Base-by-base conservation (phyloP, 1,140 invertebrate species). In the Drosophila chauvacae region DNA sequence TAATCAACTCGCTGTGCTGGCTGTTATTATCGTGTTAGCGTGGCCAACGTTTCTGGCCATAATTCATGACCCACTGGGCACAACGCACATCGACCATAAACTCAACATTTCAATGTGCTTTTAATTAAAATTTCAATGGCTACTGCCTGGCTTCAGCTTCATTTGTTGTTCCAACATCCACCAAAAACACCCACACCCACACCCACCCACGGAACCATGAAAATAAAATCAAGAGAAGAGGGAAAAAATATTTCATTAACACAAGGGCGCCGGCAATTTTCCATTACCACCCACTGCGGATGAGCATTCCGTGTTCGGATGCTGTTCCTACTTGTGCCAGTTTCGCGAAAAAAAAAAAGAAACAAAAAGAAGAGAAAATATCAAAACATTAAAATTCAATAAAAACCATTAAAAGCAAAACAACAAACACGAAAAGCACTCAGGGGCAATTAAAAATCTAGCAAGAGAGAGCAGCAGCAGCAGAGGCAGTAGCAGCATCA, bases 301-400 rank as follows among this genome's bases (percentile, higher is more conserved):
- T 51, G 70, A 58, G 50, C 61, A 56, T 78, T 68, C 57, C 44
- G 51, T 66, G 35, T 56, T 56, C 20, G 63, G 71, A 64, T 23
- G 50, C 28, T 33, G 71, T 37, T 72, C 23, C 61, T 33, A 76
- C 53, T 65, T 53, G 71, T 65, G 73, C 73, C 47, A 28, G 65
- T 57, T 69, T 71, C 37, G 48, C 71, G 63, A 74, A 74, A 64
- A 51, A 33, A n/a, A 16, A n/a, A 28, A 26, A 7, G 26, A 11
- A 74, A 65, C 42, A 30, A 2, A 11, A 13, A 28, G n/a, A 39
- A 26, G n/a, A 74, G 57, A 84, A 80, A 88, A 83, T 88, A 86
- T 86, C 84, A 86, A 86, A 86, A 86, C 83, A 86, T 86, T 86
- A 88, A 86, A 86, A 86, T 86, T 86, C 83, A 86, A 86, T 86